Percentiles rank a stretch among this genome's conserved stretches.
Evolutionary conservation across 2,797 vertebrate species (phyloP).

Genomic region (Enteromius paludinosus): DNA sequence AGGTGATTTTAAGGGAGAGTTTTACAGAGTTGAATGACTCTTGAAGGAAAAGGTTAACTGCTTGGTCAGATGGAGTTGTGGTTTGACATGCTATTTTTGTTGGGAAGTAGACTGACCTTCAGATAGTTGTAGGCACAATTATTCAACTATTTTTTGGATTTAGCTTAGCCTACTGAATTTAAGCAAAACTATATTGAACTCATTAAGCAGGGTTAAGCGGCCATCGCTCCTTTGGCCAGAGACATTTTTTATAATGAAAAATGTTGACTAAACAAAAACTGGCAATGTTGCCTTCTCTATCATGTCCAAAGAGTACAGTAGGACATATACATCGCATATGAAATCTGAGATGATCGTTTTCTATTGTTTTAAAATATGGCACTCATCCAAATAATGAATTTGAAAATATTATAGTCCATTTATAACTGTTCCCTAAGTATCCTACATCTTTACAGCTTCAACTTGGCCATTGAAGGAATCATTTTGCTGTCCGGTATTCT

Average conservation of each 20-base stretch:
- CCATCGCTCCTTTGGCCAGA: neutral
- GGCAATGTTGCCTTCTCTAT: neutral
- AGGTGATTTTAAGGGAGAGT: slow-evolving; percentile 30
- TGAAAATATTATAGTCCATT: neutral
- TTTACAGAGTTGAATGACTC: slow-evolving; percentile 34
- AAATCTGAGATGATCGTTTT: neutral
- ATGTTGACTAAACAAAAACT: neutral
- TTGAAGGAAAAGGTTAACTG: slow-evolving; percentile 46
- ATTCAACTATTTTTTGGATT: slow-evolving; percentile 15
- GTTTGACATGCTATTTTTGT: slow-evolving; percentile 9
- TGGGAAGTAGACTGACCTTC: slow-evolving; percentile 25
- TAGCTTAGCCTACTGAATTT: neutral
- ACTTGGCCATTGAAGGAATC: neutral
- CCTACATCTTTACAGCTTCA: neutral
- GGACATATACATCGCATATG: neutral
- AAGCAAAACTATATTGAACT: neutral
- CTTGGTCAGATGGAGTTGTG: neutral
- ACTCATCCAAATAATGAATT: neutral
- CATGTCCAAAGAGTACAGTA: neutral
- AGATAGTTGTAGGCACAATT: slow-evolving; percentile 16
- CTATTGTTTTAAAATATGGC: neutral
- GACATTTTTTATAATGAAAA: neutral
- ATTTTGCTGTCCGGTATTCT: neutral
- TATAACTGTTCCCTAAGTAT: slow-evolving; percentile 2
- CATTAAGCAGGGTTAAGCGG: neutral